Evolutionary conservation across 1,140 invertebrate genomes (phyloP).

Genomic region (Pachyrhynchus sulphureomaculatus): DNA sequence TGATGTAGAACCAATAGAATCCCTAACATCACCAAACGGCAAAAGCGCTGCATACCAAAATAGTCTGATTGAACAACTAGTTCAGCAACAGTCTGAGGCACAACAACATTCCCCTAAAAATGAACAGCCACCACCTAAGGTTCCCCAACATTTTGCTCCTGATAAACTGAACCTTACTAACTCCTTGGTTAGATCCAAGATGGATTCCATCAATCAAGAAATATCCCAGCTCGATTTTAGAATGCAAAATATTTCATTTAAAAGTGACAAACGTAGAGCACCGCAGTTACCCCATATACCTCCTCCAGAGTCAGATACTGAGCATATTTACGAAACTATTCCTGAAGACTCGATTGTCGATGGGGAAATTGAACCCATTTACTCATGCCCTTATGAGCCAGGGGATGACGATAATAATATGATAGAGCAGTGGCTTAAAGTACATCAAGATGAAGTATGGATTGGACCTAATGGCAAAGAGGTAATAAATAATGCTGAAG

Average conservation of each 20-base stretch:
- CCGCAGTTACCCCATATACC: constrained; percentile 41
- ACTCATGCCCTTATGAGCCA: constrained; percentile 66
- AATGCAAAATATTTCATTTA: constrained; percentile 50
- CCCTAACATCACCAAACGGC: constrained; percentile 36
- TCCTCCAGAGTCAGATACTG: constrained; percentile 52
- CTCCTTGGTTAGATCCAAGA: constrained; percentile 44
- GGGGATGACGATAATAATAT: constrained; percentile 50
- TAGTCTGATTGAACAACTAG: constrained; percentile 57
- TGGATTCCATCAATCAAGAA: constrained; percentile 49
- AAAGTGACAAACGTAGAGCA: constrained; percentile 43
- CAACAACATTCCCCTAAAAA: constrained; percentile 40
- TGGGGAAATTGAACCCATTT: constrained; percentile 59
- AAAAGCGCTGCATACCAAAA: constrained; percentile 56
- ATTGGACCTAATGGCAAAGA: constrained; percentile 36
- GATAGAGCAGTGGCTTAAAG: constrained; percentile 47
- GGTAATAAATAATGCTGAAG: constrained; percentile 15
- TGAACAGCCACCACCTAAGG: constrained; percentile 35
- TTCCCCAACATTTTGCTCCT: constrained; percentile 42
- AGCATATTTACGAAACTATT: constrained; percentile 72
- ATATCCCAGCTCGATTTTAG: constrained; percentile 47
- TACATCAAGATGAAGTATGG: constrained; percentile 49
- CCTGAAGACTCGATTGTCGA: constrained; percentile 60
- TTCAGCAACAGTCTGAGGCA: constrained; percentile 52
- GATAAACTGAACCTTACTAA: constrained; percentile 47
- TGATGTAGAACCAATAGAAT: constrained; percentile 38